Conservation (phyloP, 2,888 invertebrate species). For the Campoletis raptor region DNA sequence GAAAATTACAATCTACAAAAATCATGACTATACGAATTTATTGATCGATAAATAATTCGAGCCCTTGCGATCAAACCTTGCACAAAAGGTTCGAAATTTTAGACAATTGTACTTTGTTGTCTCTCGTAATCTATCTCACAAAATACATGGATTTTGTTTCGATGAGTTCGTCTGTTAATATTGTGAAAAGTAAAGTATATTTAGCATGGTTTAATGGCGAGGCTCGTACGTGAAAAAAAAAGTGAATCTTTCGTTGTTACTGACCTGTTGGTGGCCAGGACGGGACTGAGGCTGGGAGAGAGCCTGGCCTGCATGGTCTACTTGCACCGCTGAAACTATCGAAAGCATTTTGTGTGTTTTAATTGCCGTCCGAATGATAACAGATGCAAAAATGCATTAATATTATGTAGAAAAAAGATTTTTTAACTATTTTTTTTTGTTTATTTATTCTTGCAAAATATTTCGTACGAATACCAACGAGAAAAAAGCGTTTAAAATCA, state of each 20-base stretch:
- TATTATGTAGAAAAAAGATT: slow-evolving; percentile 55
- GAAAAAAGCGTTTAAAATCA: slow-evolving; percentile 59
- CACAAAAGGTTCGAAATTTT: background rate
- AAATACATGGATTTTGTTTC: background rate
- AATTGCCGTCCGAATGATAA: slow-evolving; percentile 78
- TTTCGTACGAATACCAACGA: slow-evolving; percentile 45
- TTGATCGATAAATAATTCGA: slow-evolving; percentile 43
- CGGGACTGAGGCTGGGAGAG: slow-evolving; percentile 84
- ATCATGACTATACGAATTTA: slow-evolving; percentile 22
- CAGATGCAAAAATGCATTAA: slow-evolving; percentile 64
- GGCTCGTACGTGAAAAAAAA: slow-evolving; percentile 34
- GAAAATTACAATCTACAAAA: background rate
- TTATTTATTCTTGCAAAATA: slow-evolving; percentile 18
- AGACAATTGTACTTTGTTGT: background rate
- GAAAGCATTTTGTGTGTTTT: slow-evolving; percentile 82
- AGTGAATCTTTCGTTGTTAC: slow-evolving; percentile 81
- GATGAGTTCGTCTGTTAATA: background rate
- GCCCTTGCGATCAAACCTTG: slow-evolving; percentile 49
- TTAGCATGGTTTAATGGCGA: slow-evolving; percentile 44
- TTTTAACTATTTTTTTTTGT: slow-evolving; percentile 37
- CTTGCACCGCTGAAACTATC: slow-evolving; percentile 84
- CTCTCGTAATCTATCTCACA: background rate
- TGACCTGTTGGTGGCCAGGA: slow-evolving; percentile 84
- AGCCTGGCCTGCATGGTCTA: slow-evolving; percentile 85
- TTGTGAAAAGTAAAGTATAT: background rate